Conservation (phyloP, 2,888 invertebrate species). For the Opisthograptis luteolata region DNA sequence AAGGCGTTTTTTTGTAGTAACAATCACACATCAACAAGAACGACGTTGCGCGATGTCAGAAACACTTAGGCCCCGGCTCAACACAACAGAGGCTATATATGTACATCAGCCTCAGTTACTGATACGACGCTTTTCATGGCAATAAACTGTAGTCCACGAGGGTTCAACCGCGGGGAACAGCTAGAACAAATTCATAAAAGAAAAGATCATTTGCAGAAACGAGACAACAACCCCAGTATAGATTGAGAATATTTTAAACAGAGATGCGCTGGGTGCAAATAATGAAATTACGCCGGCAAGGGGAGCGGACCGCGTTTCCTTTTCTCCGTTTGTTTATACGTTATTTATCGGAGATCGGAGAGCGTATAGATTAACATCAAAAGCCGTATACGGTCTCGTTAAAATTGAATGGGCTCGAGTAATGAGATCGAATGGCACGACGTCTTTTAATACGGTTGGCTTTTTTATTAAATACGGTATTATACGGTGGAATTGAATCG, state of each 20-base stretch:
- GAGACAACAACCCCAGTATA: constrained; percentile 31
- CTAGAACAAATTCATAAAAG: constrained; percentile 3
- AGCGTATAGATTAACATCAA: constrained; percentile 74
- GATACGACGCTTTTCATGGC: too few species aligned
- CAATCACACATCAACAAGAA: too few species aligned
- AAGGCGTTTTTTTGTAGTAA: too few species aligned
- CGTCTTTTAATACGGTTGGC: constrained; percentile 23
- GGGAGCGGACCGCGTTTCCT: constrained; percentile 37
- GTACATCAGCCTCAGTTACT: too few species aligned
- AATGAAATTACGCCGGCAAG: constrained; percentile 52
- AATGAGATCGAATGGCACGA: constrained; percentile 48
- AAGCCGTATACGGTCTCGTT: constrained; percentile 60
- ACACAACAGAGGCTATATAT: too few species aligned
- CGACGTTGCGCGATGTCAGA: too few species aligned
- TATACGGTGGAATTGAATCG: constrained; percentile 7
- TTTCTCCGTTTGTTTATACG: constrained; percentile 53
- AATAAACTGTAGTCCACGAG: too few species aligned
- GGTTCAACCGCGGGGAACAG: too few species aligned
- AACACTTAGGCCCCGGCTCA: too few species aligned
- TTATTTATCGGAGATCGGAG: constrained; percentile 42
- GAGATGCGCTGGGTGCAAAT: constrained; percentile 47
- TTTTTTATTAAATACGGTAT: constrained; percentile 16
- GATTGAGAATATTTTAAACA: constrained; percentile 44
- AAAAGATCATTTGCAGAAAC: constrained; percentile 14
- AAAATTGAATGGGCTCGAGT: constrained; percentile 62